Evolutionary conservation across 2,113 vertebrate species (phyloP).

Genomic region (Machaerirhynchus nigripectus): DNA sequence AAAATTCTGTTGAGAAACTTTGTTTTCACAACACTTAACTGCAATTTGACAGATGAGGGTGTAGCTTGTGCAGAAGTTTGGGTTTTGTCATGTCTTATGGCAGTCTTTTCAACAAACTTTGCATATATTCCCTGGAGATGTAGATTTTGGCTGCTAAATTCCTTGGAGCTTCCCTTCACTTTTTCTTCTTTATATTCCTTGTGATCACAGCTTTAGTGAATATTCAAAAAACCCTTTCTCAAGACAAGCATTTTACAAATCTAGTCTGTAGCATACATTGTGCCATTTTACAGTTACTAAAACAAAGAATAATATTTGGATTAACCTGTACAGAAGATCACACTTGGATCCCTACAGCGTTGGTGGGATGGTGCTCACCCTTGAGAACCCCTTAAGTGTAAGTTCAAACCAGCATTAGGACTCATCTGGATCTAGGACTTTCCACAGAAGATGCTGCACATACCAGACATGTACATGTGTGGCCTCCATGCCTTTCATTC

Average conservation of each 20-base stretch:
- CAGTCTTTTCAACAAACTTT: neutral
- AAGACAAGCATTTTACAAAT: neutral
- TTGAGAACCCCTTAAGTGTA: neutral
- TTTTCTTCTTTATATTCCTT: neutral
- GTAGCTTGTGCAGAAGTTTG: neutral
- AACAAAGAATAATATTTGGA: neutral
- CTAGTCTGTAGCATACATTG: neutral
- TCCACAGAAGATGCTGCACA: neutral
- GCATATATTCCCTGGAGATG: neutral
- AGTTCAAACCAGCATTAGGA: neutral
- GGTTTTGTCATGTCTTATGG: neutral
- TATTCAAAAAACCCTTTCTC: neutral
- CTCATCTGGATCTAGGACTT: neutral
- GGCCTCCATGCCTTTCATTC: neutral
- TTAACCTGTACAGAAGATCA: neutral
- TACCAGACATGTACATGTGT: neutral
- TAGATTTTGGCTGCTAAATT: neutral
- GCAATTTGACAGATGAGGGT: neutral
- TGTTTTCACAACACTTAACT: neutral
- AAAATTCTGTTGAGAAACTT: neutral
- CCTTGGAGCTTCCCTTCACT: neutral
- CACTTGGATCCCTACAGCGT: neutral
- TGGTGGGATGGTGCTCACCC: neutral
- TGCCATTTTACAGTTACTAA: neutral
- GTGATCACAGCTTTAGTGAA: neutral